A percentile compares a stretch with the other conserved stretches of the same genome.
Conservation (phyloP, 1,140 invertebrate genomes). For the Epicauta chinensis region DNA sequence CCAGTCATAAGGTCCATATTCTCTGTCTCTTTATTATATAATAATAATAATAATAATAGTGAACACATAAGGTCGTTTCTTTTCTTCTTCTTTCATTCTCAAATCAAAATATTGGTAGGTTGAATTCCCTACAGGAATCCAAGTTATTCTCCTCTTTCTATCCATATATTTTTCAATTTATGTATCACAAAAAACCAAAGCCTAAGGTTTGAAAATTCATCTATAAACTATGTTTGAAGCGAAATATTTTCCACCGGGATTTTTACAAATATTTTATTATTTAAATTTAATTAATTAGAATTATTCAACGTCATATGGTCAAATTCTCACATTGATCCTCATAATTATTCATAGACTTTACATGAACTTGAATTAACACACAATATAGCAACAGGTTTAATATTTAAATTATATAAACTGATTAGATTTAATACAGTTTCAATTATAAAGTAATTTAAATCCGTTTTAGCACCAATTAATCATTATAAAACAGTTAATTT, state of each 20-base stretch:
- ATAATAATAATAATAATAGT: not conserved
- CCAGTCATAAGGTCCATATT: too few relatives aligned
- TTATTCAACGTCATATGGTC: too few relatives aligned
- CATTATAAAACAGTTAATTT: not conserved
- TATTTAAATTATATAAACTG: conserved; percentile 2
- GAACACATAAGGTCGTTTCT: conserved; percentile 20
- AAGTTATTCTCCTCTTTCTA: not conserved
- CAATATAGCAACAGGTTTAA: not conserved
- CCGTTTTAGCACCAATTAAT: conserved; percentile 8
- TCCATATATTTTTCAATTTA: not conserved
- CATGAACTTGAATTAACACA: not conserved
- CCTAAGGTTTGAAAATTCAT: not conserved
- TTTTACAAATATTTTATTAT: conserved; percentile 1
- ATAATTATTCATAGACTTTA: not conserved
- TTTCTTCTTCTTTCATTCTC: too few relatives aligned
- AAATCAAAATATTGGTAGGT: too few relatives aligned
- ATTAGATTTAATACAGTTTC: conserved; percentile 3
- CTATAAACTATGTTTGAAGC: conserved; percentile 15
- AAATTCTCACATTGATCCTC: conserved; percentile 4
- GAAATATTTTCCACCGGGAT: conserved; percentile 17
- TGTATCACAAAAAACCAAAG: not conserved
- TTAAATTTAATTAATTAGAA: too few relatives aligned
- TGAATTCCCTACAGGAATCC: not conserved
- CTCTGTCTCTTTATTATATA: too few relatives aligned
- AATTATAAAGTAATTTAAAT: not conserved